Evolutionary conservation across 2,888 invertebrate genomes (phyloP), one percentile per base, ranked within the genome.

Genomic region (Philereme transversata): DNA sequence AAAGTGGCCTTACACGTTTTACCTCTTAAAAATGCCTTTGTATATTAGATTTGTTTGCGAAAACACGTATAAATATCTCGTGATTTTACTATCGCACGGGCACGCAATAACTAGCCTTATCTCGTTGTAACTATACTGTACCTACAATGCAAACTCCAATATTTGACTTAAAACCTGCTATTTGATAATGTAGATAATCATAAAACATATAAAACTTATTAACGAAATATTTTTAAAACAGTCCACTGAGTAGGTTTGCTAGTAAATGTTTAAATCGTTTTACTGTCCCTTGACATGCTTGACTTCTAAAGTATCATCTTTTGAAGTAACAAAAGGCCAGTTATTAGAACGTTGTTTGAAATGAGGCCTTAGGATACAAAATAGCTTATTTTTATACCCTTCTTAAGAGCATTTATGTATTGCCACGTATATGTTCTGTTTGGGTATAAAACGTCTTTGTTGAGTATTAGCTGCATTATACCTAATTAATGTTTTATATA

Each of bases 201-300:
- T 22, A 22, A 22, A 22, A 22, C 22, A 22, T 22, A 22, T 40
- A 5, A 4, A 40, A 40, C 7, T 22, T 40, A 40, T 40, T 40
- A 40, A 4, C 7, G 8, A 22, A 35, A 22, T 22, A 34, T 43
- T 49, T 38, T 38, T 50, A 35, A 67, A 68, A 68, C 70, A 70
- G 74, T 76, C 76, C 78, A 74, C 77, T 71, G 67, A 76, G 73
- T 83, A 82, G 80, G 78, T 77, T 78, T 76, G 83, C 83, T 86
- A 86, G 81, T 72, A 53, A 57, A 55, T 45, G 10, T 10, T 22
- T 22, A 9, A 56, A 59, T 44, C 35, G 35, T 51, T 40, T 48
- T 55, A 62, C 58, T 40, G 48, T 45, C 40, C 38, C 36, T 44
- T 8, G 44, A 22, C 22, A 22, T 22, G 22, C 22, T 2, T 22